Evolutionary conservation across 2,113 vertebrate genomes (phyloP), one percentile per base, ranked within the genome.

Genomic region (Cinclus mexicanus): DNA sequence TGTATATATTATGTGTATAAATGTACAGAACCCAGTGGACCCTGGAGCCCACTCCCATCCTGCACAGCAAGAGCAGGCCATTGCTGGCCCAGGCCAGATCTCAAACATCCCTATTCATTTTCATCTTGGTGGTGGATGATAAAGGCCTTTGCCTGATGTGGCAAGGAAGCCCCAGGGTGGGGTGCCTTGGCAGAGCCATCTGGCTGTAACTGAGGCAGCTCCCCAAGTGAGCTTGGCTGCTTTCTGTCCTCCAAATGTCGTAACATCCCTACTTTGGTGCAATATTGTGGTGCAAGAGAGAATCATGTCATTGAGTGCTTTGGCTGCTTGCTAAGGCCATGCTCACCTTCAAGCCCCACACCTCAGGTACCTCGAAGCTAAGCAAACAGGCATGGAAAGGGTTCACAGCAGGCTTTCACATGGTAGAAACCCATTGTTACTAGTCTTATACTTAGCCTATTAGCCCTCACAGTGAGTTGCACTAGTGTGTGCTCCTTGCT

Each of bases 111-210:
- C 44, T 41, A 2, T 26, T 20, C 4, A 18, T 71, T 84, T 81
- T 60, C 42, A 28, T 22, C 12, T 59, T 6, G 1, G 26, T 55
- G 42, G 23, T 31, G 81, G 82, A 64, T 7, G n/a, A 29, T 87
- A 71, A 80, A 57, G n/a, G 14, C 49, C 7, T 21, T 80, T 42
- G 9, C 12, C 28, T 57, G 28, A 52, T 29, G 21, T 35, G 47
- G 6, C 0, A 8, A 86, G 41, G 50, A 60, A 83, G 7, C 3
- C 6, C 6, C 44, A 56, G 47, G 61, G 11, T 1, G 1, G 25
- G 9, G 10, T 59, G 13, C 7, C 28, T 39, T 76, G 24, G 52
- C 17, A 84, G 26, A 87, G 10, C 26, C 19, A 14, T 41, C 22
- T 46, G 53, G 2, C n/a, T 74, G 8, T 35, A 57, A 23, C 25